Percentiles rank a stretch among this genome's conserved stretches.
phyloP scores from a whole-genome alignment of 1,140 invertebrate species.

The Drosophila funebris region DNA sequence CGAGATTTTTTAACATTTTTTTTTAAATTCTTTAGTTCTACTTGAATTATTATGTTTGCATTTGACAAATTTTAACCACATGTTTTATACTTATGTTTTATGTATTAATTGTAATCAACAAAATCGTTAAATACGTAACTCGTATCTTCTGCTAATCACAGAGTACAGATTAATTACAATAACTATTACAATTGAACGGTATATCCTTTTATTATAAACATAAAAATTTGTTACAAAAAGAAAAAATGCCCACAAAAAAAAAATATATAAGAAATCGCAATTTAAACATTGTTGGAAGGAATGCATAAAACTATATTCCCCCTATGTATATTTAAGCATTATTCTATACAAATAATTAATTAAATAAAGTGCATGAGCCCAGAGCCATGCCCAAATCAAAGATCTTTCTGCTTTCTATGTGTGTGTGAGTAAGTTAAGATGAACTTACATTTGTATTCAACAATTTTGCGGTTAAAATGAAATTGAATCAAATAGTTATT shows the following conservation, averaged over 20 bases:
- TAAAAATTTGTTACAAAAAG: conserved; percentile 55
- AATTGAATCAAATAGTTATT: no score
- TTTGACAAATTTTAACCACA: conserved; percentile 45
- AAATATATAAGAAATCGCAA: conserved; percentile 8
- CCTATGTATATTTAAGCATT: conserved; percentile 55
- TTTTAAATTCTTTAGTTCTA: conserved; percentile 22
- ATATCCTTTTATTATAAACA: conserved; percentile 43
- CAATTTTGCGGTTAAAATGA: not conserved
- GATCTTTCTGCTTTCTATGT: not conserved
- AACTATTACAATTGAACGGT: not conserved
- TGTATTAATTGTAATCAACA: conserved; percentile 57
- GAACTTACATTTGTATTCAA: conserved; percentile 1
- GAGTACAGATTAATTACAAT: conserved; percentile 19
- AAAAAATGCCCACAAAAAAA: conserved; percentile 24
- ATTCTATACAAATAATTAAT: conserved; percentile 58
- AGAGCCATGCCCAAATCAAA: conserved; percentile 57
- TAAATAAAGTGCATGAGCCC: conserved; percentile 60
- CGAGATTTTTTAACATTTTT: conserved; percentile 28
- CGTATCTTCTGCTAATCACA: not conserved
- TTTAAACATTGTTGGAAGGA: conserved; percentile 39
- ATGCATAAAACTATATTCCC: conserved; percentile 53
- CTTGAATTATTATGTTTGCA: conserved; percentile 65
- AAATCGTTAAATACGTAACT: not conserved
- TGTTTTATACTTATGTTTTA: conserved; percentile 54
- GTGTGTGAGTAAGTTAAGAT: not conserved